Evolutionary conservation across 2,797 vertebrate genomes (phyloP).

Genomic region (Stomatorhinus walkeri): DNA sequence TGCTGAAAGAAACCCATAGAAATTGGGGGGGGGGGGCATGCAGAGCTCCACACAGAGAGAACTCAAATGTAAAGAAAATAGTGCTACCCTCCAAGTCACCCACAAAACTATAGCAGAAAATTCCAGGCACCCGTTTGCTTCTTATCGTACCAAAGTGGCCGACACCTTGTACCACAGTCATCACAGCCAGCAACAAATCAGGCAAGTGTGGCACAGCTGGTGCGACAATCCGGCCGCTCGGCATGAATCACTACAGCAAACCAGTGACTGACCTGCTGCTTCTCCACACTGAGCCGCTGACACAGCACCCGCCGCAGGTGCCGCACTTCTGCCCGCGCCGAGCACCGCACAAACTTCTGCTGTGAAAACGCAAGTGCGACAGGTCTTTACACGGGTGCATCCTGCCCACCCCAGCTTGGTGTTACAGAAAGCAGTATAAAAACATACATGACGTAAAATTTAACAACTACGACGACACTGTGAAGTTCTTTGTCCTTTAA

Average conservation of each 20-base stretch:
- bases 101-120: background rate
- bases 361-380: slow-evolving; percentile 41
- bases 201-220: background rate
- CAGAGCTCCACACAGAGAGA: background rate
- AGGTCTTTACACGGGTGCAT: background rate
- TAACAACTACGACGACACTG: background rate
- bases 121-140: background rate
- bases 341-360: slow-evolving; percentile 95
- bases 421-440: background rate
- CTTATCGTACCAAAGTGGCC: background rate
- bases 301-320: slow-evolving; percentile 88
- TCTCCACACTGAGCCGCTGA: slow-evolving; percentile 78
- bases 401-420: background rate
- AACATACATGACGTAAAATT: background rate
- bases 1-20: background rate
- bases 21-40: background rate
- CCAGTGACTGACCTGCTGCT: slow-evolving; percentile 68
- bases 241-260: background rate
- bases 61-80: background rate
- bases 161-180: background rate
- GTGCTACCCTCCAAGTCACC: background rate
- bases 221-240: background rate
- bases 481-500: background rate
- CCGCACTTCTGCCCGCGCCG: slow-evolving; percentile 82
- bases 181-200: background rate